Conservation (phyloP, 2,888 invertebrate species). For the Drosophila subsilvestris region DNA sequence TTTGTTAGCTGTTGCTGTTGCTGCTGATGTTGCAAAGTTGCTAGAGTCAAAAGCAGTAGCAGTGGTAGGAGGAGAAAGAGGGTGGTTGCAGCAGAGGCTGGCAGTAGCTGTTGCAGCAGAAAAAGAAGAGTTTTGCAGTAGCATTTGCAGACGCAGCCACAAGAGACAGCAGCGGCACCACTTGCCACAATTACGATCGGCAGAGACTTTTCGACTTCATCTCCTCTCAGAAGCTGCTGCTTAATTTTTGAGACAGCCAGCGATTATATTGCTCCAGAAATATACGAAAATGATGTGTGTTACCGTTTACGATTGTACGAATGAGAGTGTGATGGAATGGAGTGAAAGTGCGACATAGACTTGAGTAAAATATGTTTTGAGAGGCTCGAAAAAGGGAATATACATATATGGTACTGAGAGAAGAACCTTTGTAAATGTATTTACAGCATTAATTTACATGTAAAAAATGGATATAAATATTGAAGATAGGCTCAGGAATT, state of each 20-base stretch:
- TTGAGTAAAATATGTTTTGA: no score
- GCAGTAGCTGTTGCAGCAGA: slow-evolving; percentile 3
- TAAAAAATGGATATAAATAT: no score
- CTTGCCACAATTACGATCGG: slow-evolving; percentile 73
- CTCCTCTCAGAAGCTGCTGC: slow-evolving; percentile 52
- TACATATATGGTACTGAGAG: no score
- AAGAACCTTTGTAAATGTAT: no score
- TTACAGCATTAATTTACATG: no score
- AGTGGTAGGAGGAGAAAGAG: neutral
- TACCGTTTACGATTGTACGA: neutral
- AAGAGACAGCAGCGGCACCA: slow-evolving; percentile 56
- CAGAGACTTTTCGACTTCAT: slow-evolving; percentile 28
- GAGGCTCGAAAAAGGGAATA: no score
- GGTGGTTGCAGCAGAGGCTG: neutral
- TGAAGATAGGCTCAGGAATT: no score
- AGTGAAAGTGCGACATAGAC: no score
- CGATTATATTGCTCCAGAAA: slow-evolving; percentile 82
- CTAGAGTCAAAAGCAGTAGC: slow-evolving; percentile 39
- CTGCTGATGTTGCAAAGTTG: neutral
- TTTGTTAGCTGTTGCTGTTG: slow-evolving; percentile 48
- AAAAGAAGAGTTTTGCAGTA: slow-evolving; percentile 33
- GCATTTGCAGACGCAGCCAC: slow-evolving; percentile 38
- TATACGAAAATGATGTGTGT: slow-evolving; percentile 69
- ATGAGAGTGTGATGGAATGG: neutral
- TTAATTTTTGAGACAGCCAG: slow-evolving; percentile 71